A percentile compares a stretch with the other conserved stretches of the same genome.
phyloP scores from a whole-genome alignment of 2,797 vertebrate species.

The Diplodus puntazzo region DNA sequence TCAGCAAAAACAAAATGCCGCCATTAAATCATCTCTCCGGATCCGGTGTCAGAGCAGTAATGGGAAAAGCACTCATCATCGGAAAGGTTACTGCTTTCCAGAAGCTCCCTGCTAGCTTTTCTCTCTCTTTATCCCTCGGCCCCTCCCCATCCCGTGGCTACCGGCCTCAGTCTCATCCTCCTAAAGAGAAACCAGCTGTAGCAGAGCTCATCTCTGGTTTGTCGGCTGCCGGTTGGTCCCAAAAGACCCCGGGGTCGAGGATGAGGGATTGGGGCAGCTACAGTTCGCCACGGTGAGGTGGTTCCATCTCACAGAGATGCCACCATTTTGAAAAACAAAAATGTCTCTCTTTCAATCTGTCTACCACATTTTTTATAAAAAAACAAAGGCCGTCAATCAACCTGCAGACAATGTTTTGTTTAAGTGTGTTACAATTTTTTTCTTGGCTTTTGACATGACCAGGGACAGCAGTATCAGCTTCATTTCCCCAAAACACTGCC shows the following conservation, averaged over 20 bases:
- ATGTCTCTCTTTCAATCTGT: slow-evolving; percentile 29
- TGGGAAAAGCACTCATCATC: slow-evolving; percentile 90
- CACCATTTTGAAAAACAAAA: slow-evolving; percentile 54
- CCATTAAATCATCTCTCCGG: slow-evolving; percentile 93
- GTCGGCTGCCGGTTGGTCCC: slow-evolving; percentile 33
- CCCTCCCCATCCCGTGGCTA: slow-evolving; percentile 9
- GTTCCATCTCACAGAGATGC: slow-evolving; percentile 83
- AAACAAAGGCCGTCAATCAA: slow-evolving; percentile 72
- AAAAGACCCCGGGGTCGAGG: slow-evolving; percentile 64
- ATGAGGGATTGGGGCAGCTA: slow-evolving; percentile 90
- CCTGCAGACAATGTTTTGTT: slow-evolving; percentile 52
- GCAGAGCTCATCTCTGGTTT: slow-evolving; percentile 26
- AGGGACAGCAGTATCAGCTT: not conserved
- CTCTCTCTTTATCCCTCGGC: slow-evolving; percentile 41
- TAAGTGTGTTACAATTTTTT: not conserved
- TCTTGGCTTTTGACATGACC: not conserved
- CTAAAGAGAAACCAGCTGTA: slow-evolving; percentile 42
- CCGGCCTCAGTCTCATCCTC: slow-evolving; percentile 38
- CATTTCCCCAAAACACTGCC: not conserved
- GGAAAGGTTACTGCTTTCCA: slow-evolving; percentile 93
- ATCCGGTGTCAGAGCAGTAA: slow-evolving; percentile 92
- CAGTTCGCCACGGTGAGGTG: slow-evolving; percentile 85
- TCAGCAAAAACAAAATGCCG: slow-evolving; percentile 98
- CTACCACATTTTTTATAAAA: slow-evolving; percentile 25
- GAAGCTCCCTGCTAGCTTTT: slow-evolving; percentile 76